Evolutionary conservation across 2,113 vertebrate species (phyloP), one percentile per base, ranked within the genome.

Genomic region (Oophaga pumilio): DNA sequence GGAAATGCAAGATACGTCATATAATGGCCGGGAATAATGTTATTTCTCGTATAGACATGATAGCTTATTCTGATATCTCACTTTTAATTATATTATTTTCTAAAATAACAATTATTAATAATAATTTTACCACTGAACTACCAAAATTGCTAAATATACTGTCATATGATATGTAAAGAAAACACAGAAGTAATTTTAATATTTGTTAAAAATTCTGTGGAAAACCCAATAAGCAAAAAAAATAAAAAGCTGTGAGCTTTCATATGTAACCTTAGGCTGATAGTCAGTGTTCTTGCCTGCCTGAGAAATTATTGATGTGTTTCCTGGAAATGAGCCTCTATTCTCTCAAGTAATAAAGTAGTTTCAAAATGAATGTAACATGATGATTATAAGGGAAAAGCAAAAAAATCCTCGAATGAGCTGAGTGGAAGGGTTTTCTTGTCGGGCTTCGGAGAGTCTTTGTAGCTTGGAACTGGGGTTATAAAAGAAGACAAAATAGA

Each of bases 221-320:
- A 74, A 20, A 73, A 49, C 69, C 43, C 15, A 43, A 18, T 5
- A 17, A 33, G 26, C 7, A 28, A 33, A 71, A 64, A 66, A 17
- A 33, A 14, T 6, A 26, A 33, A 71, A 64, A 66, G 33, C 52
- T 81, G 20, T 24, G 50, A 49, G 52, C 11, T 22, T n/a, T 71
- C 26, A 2, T 73, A 74, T 22, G 59, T 87, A 62, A 81, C 64
- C 78, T 74, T 10, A 14, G 68, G 56, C 60, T n/a, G 59, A 50
- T 66, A 22, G 50, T 88, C 77, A 82, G 49, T 64, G 83, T 88
- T 88, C 78, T 43, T 76, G 59, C 57, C 80, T 76, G 6, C 49
- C 66, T 20, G 49, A 83, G 86, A 88, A 83, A 24, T 76, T 71
- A 68, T 88, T 66, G 80, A 83, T 83, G 80, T 66, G 28, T 88